Conservation (phyloP, 2,113 vertebrate species). For the Macaca fascicularis region DNA sequence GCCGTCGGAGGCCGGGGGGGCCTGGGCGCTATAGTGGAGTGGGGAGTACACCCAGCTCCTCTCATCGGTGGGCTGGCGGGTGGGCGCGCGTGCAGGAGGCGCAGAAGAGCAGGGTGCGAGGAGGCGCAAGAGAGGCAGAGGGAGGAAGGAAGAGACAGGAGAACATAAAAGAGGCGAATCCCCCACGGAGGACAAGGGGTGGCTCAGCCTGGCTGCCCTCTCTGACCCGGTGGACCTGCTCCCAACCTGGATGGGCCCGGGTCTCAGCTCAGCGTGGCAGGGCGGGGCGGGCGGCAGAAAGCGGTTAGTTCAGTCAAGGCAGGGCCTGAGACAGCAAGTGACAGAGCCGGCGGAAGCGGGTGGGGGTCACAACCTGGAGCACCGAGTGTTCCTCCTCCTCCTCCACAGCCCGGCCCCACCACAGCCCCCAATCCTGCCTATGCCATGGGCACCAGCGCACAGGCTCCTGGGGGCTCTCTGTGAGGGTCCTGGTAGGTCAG, state of each 20-base stretch:
- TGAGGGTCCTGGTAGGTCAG: neutral
- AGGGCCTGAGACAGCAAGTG: neutral
- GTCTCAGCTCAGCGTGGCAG: neutral
- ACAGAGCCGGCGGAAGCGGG: neutral
- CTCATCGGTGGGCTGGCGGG: constrained; percentile 95
- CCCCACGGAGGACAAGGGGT: constrained; percentile 45
- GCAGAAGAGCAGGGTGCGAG: constrained; percentile 81
- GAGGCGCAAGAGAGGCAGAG: constrained; percentile 76
- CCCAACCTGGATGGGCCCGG: neutral
- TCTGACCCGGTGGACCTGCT: neutral
- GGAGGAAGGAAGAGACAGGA: constrained; percentile 87
- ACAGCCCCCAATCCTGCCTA: neutral
- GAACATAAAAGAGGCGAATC: constrained; percentile 83
- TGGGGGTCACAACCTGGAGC: neutral
- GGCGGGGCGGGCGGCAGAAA: neutral
- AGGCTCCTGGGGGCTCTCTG: neutral
- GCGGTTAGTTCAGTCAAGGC: neutral
- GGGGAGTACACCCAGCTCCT: constrained; percentile 99
- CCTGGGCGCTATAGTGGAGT: constrained; percentile 96
- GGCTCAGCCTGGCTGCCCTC: neutral
- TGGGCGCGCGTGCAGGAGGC: constrained; percentile 86
- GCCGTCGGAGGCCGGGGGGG: constrained; percentile 93
- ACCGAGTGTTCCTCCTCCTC: neutral
- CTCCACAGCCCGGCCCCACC: neutral
- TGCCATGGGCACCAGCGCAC: neutral